Percentiles rank a stretch among this genome's conserved stretches.
Conservation (phyloP, 1,140 invertebrate species). For the Rhyzopertha dominica region DNA sequence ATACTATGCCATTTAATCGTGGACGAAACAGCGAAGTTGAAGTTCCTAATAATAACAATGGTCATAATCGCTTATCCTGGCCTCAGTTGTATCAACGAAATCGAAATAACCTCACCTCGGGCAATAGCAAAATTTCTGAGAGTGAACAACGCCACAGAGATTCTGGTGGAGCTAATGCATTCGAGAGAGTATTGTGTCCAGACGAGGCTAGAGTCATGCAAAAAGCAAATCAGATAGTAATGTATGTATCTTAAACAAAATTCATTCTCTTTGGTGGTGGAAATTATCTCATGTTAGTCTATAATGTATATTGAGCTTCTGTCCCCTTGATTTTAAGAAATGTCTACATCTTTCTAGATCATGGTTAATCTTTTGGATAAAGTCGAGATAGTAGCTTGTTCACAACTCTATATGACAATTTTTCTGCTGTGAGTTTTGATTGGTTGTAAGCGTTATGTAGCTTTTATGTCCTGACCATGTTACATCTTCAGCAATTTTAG, state of each 20-base stretch:
- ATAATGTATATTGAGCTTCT: too few relatives aligned
- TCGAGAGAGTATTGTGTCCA: constrained; percentile 56
- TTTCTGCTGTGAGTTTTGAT: too few relatives aligned
- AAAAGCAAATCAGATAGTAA: constrained; percentile 77
- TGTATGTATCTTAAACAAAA: constrained; percentile 58
- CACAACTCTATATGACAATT: too few relatives aligned
- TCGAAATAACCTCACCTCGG: constrained; percentile 12
- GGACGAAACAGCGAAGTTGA: constrained; percentile 30
- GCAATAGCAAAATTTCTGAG: constrained; percentile 25
- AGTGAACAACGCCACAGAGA: constrained; percentile 30
- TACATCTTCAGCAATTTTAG: too few relatives aligned
- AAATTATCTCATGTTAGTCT: too few relatives aligned
- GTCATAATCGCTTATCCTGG: constrained; percentile 40
- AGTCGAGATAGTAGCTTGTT: too few relatives aligned
- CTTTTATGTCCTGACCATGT: too few relatives aligned
- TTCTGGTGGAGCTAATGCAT: constrained; percentile 33
- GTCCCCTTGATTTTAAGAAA: too few relatives aligned
- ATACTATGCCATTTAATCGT: constrained; percentile 31
- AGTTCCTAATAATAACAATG: constrained; percentile 33
- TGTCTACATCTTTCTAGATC: too few relatives aligned
- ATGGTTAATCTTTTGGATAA: too few relatives aligned
- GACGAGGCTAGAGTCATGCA: constrained; percentile 74
- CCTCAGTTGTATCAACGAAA: constrained; percentile 42
- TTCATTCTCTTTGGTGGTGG: constrained; percentile 2
- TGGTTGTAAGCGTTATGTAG: too few relatives aligned